Evolutionary conservation across 2,113 vertebrate genomes (phyloP).

Genomic region (Phyllopteryx taeniolatus): DNA sequence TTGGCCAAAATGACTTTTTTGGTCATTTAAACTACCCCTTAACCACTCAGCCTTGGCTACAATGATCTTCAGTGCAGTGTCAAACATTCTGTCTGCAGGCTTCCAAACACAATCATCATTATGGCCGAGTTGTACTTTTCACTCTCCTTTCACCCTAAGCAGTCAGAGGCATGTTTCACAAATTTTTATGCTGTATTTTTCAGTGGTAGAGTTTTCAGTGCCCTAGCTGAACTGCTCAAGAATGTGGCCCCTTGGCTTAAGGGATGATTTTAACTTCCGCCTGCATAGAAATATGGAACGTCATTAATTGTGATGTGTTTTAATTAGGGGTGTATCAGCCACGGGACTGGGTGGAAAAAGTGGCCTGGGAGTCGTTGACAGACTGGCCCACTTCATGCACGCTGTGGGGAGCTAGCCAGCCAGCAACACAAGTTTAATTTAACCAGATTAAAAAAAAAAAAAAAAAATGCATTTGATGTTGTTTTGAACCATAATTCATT

Average conservation of each 20-base stretch:
- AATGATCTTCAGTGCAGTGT: constrained; percentile 15
- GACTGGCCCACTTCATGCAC: too few relatives aligned
- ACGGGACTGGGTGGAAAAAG: too few relatives aligned
- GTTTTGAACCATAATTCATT: too few relatives aligned
- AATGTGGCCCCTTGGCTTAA: neutral
- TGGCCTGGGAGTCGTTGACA: too few relatives aligned
- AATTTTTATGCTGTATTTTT: neutral
- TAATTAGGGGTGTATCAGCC: too few relatives aligned
- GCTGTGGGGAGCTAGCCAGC: too few relatives aligned
- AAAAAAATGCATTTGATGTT: too few relatives aligned
- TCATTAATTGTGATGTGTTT: neutral
- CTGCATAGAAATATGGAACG: neutral
- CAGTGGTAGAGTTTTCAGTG: neutral
- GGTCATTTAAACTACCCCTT: neutral
- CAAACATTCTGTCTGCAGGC: constrained; percentile 13
- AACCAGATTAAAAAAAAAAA: too few relatives aligned
- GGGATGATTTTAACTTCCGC: neutral
- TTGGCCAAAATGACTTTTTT: neutral
- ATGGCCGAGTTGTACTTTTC: constrained; percentile 30
- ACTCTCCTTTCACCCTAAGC: constrained; percentile 24
- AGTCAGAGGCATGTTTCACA: constrained; percentile 1
- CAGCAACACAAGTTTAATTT: too few relatives aligned
- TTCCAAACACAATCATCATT: constrained; percentile 15
- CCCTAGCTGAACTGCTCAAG: neutral
- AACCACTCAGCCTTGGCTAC: neutral